These are phyloP conservation scores for Ectemnius continuus DNA, from an alignment of 2,888 invertebrate species.

Conservation along the genomic window DNA sequence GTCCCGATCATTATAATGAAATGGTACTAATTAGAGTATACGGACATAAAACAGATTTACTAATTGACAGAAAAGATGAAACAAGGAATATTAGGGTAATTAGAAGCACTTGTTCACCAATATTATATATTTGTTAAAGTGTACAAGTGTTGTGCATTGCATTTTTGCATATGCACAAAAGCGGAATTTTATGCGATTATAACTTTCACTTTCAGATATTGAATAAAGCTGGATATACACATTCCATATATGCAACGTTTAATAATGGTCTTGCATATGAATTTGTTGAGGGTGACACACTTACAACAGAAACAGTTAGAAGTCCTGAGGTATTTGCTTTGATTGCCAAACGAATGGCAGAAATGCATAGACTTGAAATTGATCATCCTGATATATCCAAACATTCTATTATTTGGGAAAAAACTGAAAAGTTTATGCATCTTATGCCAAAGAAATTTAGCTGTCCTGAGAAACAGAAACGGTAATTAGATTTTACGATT, in stretches of 20 bases:
- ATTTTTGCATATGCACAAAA: too few relatives aligned
- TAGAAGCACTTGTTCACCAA: not conserved
- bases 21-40: conserved; percentile 93
- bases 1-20: conserved; percentile 79
- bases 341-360: conserved; percentile 90
- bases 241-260: conserved; percentile 93
- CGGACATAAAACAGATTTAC: conserved; percentile 94
- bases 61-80: conserved; percentile 94
- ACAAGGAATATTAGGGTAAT: conserved; percentile 79
- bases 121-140: too few relatives aligned
- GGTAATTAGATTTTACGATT: conserved; percentile 78
- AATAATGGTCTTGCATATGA: conserved; percentile 96
- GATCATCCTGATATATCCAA: conserved; percentile 76
- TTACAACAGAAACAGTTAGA: conserved; percentile 83
- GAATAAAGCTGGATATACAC: conserved; percentile 88
- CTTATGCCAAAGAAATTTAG: conserved; percentile 86
- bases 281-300: conserved; percentile 89
- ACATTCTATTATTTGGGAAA: conserved; percentile 87
- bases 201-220: conserved; percentile 78
- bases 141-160: too few relatives aligned
- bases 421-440: conserved; percentile 85
- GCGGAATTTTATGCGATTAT: not conserved
- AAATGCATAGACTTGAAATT: conserved; percentile 85
- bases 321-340: conserved; percentile 84
- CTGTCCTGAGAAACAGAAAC: conserved; percentile 84